Conservation (phyloP, 2,888 invertebrate genomes). For the Amphimallon solstitiale region DNA sequence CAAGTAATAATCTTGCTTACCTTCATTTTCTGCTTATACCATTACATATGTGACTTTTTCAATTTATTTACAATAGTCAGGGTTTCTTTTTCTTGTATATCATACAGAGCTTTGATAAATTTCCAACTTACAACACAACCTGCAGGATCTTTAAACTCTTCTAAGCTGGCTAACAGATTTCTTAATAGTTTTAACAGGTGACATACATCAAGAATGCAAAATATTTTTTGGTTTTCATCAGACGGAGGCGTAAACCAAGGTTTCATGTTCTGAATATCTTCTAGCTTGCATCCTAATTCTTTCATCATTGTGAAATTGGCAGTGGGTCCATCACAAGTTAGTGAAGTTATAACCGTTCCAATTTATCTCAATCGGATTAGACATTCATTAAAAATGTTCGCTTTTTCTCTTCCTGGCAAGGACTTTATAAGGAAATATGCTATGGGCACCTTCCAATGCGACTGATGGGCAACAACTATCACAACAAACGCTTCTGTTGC, state of each 20-base stretch:
- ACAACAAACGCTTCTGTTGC: conserved; percentile 47
- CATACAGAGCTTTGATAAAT: too few species aligned
- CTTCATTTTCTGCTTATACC: too few species aligned
- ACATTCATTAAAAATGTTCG: conserved; percentile 37
- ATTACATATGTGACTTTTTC: too few species aligned
- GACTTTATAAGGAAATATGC: too few species aligned
- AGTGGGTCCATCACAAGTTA: conserved; percentile 48
- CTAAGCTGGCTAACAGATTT: too few species aligned
- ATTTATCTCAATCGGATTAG: conserved; percentile 39
- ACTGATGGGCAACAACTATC: conserved; percentile 44
- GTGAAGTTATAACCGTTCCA: conserved; percentile 38
- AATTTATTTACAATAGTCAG: too few species aligned
- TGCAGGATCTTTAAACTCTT: too few species aligned
- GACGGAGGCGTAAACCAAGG: conserved; percentile 4
- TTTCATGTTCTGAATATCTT: conserved; percentile 18
- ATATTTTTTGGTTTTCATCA: conserved; percentile 3
- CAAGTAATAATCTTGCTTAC: too few species aligned
- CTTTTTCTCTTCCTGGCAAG: too few species aligned
- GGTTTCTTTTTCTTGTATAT: too few species aligned
- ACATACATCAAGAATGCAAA: conserved; percentile 31
- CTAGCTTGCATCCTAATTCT: conserved; percentile 40
- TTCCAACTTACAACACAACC: too few species aligned
- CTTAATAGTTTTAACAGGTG: too few species aligned
- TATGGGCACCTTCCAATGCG: conserved; percentile 47
- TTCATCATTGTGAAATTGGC: background rate